A percentile compares a stretch with the other conserved stretches of the same genome.
Evolutionary conservation across 2,113 vertebrate species (phyloP).

Genomic region (Sander vitreus): DNA sequence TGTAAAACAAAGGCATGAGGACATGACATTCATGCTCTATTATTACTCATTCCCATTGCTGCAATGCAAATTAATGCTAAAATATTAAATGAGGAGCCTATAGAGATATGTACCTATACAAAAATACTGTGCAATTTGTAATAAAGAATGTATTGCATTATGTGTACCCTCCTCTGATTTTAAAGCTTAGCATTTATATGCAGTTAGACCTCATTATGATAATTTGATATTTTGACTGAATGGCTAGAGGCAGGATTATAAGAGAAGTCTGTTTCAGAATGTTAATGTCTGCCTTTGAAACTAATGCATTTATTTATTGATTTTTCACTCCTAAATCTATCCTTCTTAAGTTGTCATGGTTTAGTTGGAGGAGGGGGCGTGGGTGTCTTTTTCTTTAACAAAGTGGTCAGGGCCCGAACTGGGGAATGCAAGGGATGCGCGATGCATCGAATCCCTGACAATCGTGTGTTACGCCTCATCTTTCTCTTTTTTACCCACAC

Average conservation of each 20-base stretch:
- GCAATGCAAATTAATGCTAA: constrained; percentile 44
- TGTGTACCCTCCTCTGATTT: constrained; percentile 70
- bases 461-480: constrained; percentile 47
- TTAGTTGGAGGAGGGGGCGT: constrained; percentile 42
- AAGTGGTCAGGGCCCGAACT: constrained; percentile 69
- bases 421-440: constrained; percentile 44
- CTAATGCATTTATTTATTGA: constrained; percentile 83
- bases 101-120: constrained; percentile 18
- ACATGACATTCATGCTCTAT: not conserved
- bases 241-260: constrained; percentile 82
- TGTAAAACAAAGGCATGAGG: constrained; percentile 49
- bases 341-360: constrained; percentile 81
- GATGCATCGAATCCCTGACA: constrained; percentile 57
- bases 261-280: constrained; percentile 79
- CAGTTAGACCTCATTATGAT: constrained; percentile 87
- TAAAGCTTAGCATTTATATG: constrained; percentile 84
- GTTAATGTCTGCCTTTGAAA: constrained; percentile 83
- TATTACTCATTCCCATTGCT: constrained; percentile 49
- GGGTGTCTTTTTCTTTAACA: constrained; percentile 47
- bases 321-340: constrained; percentile 80
- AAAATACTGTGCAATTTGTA: constrained; percentile 36
- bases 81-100: constrained; percentile 30
- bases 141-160: constrained; percentile 70
- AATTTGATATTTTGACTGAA: constrained; percentile 87
- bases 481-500: constrained; percentile 37